Evolutionary conservation across 1,140 invertebrate genomes (phyloP).

Genomic region (Phortica variegata): DNA sequence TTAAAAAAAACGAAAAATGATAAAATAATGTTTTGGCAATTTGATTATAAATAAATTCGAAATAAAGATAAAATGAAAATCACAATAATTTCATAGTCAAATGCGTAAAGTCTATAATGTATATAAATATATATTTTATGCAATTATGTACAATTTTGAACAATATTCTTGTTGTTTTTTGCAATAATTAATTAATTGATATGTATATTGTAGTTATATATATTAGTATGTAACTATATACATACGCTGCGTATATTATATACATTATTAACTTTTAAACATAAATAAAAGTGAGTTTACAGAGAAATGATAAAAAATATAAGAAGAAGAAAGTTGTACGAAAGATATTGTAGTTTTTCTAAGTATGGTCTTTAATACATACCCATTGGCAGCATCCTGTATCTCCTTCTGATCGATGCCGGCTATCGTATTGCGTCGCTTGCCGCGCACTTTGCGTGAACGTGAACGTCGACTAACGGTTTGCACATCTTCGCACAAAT

Average conservation of each 20-base stretch:
- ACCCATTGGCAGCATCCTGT: conserved; percentile 75
- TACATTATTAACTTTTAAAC: conserved; percentile 7
- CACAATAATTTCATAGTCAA: conserved; percentile 44
- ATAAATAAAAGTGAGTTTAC: conserved; percentile 12
- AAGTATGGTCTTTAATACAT: conserved; percentile 59
- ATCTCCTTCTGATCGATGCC: conserved; percentile 86
- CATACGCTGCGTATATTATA: background rate
- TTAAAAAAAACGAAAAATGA: too few species aligned
- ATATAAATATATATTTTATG: conserved; percentile 18
- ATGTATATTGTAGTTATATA: background rate
- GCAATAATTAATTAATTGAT: background rate
- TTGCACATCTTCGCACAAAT: conserved; percentile 58
- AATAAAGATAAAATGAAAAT: conserved; percentile 22
- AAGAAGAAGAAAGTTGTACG: background rate
- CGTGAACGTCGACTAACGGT: conserved; percentile 71
- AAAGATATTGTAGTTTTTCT: background rate
- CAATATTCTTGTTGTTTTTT: too few species aligned
- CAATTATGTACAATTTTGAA: conserved; percentile 33
- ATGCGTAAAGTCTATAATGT: conserved; percentile 22
- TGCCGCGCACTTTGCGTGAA: conserved; percentile 72
- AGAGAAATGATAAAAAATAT: background rate
- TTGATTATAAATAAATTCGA: conserved; percentile 24
- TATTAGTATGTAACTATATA: background rate
- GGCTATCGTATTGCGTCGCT: conserved; percentile 85
- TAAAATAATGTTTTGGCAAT: too few species aligned